Conservation (phyloP, 2,113 vertebrate genomes). For the Dinomys branickii region DNA sequence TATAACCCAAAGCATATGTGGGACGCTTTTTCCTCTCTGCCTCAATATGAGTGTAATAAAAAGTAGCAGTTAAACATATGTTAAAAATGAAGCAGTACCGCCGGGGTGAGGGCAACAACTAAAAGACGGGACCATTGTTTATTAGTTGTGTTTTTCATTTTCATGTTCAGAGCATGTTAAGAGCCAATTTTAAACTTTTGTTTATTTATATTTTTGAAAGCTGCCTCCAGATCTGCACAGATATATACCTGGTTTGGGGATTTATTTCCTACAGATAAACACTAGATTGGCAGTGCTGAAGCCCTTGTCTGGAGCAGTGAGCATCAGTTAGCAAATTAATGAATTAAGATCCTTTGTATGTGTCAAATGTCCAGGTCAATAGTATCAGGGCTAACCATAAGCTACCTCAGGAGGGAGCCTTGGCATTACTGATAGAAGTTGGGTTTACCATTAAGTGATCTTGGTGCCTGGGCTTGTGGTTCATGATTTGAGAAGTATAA, state of each 20-base stretch:
- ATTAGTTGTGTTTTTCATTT: slow-evolving; percentile 79
- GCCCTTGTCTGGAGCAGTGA: neutral
- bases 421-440: neutral
- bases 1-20: slow-evolving; percentile 79
- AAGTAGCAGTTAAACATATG: slow-evolving; percentile 78
- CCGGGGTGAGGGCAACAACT: slow-evolving; percentile 67
- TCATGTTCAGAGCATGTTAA: slow-evolving; percentile 72
- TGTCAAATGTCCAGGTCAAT: slow-evolving; percentile 43
- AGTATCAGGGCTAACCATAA: neutral
- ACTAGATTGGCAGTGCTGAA: neutral
- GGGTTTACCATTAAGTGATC: neutral
- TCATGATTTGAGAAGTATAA: neutral
- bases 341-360: slow-evolving; percentile 22
- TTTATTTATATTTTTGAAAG: neutral
- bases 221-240: neutral
- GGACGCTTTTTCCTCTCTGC: slow-evolving; percentile 61
- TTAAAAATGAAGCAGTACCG: slow-evolving; percentile 75
- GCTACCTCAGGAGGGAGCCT: neutral
- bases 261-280: slow-evolving; percentile 43
- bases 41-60: slow-evolving; percentile 81
- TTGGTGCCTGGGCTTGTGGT: neutral
- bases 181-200: neutral
- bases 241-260: neutral
- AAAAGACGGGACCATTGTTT: slow-evolving; percentile 56
- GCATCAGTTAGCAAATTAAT: slow-evolving; percentile 29